Evolutionary conservation across 2,113 vertebrate species (phyloP).

Genomic region (Brachypteracias leptosomus): DNA sequence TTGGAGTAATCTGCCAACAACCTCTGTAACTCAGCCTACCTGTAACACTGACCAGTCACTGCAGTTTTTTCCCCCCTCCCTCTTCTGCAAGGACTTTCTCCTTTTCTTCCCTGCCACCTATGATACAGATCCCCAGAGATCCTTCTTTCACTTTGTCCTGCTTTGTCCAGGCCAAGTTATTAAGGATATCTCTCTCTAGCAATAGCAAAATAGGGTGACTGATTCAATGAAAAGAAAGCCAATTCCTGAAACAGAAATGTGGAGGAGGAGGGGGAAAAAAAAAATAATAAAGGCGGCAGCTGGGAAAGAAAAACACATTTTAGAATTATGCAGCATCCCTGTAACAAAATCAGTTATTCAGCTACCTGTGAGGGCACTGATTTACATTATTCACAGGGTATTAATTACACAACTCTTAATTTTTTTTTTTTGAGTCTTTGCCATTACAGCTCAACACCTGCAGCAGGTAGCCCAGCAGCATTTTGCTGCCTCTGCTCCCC

Average conservation of each 20-base stretch:
- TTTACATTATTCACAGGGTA: slow-evolving; percentile 46
- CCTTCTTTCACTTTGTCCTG: not conserved
- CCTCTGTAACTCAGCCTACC: not conserved
- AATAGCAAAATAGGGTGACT: not conserved
- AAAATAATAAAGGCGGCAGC: not conserved
- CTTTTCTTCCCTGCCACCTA: not conserved
- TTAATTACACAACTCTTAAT: slow-evolving; percentile 7
- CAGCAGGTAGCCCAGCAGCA: not conserved
- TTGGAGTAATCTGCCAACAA: not conserved
- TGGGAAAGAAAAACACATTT: not conserved
- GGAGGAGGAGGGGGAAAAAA: not conserved
- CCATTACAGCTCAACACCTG: slow-evolving; percentile 34
- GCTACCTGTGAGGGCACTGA: not conserved
- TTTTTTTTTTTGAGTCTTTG: not conserved
- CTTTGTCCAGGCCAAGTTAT: not conserved
- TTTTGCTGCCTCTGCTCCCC: not conserved
- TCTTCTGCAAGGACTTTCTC: not conserved
- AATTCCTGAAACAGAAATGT: not conserved
- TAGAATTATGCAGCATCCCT: not conserved
- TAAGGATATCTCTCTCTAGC: not conserved
- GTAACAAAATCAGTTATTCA: slow-evolving; percentile 40
- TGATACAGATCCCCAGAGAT: not conserved
- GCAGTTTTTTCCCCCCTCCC: not conserved
- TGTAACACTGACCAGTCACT: not conserved
- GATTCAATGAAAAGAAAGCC: not conserved